These are phyloP conservation scores for Leptocoma aspasia DNA, from an alignment of 2,113 vertebrate species.

Conservation along the genomic window DNA sequence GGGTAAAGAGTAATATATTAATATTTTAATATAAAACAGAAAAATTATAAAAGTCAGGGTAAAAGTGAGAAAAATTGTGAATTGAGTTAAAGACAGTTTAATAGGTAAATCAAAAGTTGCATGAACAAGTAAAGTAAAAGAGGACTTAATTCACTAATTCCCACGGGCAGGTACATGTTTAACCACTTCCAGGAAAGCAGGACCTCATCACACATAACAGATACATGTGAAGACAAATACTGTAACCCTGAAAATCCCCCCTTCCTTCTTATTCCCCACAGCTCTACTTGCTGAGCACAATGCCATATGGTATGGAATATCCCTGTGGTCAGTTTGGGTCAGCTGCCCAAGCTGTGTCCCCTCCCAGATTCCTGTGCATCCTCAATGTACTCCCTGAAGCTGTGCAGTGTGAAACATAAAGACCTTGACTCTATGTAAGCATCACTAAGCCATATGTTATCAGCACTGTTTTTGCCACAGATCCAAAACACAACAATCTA, in stretches of 20 bases:
- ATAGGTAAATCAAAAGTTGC: background rate
- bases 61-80: background rate
- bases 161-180: fast-evolving
- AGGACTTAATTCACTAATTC: background rate
- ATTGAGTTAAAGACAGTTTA: background rate
- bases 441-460: background rate
- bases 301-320: background rate
- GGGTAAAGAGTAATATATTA: background rate
- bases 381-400: background rate
- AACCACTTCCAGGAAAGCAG: background rate
- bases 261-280: background rate
- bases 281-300: background rate
- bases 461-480: background rate
- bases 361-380: background rate
- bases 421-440: background rate
- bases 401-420: background rate
- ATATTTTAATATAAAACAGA: background rate
- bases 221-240: background rate
- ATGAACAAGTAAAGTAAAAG: background rate
- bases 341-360: fast-evolving
- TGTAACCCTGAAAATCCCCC: background rate
- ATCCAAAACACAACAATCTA: background rate
- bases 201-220: background rate
- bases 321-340: background rate
- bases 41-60: background rate